Evolutionary conservation across 1,140 invertebrate species (phyloP), one percentile per base, ranked within the genome.

Genomic region (Diorhabda sublineata): DNA sequence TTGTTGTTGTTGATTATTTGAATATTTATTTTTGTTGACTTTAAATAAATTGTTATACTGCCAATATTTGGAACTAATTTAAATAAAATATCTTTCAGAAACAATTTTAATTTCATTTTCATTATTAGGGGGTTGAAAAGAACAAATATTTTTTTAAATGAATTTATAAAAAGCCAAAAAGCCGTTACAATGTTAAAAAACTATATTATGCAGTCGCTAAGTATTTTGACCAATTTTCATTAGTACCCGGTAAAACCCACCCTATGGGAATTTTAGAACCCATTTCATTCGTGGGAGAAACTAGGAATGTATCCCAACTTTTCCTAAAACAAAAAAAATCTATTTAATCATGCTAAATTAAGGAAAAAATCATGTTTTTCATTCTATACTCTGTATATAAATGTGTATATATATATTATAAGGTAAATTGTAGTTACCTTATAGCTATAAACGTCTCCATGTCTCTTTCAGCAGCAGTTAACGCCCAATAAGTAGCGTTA

Each of bases 231-330:
- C 80, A 81, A 63, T 57, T 69, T 8, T 73, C 73, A 67, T 64
- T 73, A 42, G 74, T 58, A 52, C 74, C 66, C 41, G 79, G 80
- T 42, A 79, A 58, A 60, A 79, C 71, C 79, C 79, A 81, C 6
- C 80, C 79, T 41, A 81, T 64, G 3, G 80, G 80, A 68, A 81
- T 77, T 60, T 70, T 76, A 4, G 77, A 76, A 42, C 78, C 79
- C 47, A 67, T 66, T 45, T 76, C 69, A 57, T 72, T 70, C 9
- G 67, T 60, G n/a, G 65, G 66, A 9, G 70, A 64, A 6, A 74
- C 71, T 52, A 81, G 69, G 69, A 81, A 81, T n/a, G 80, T 81
- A 67, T 81, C 80, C 80, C 80, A 81, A 73, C 80, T 81, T 74
- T 76, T 81, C 67, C 79, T 71, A 45, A 44, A 60, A 67, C 42